Base-by-base conservation (phyloP, 2,797 vertebrate genomes). In the Esox lucius region DNA sequence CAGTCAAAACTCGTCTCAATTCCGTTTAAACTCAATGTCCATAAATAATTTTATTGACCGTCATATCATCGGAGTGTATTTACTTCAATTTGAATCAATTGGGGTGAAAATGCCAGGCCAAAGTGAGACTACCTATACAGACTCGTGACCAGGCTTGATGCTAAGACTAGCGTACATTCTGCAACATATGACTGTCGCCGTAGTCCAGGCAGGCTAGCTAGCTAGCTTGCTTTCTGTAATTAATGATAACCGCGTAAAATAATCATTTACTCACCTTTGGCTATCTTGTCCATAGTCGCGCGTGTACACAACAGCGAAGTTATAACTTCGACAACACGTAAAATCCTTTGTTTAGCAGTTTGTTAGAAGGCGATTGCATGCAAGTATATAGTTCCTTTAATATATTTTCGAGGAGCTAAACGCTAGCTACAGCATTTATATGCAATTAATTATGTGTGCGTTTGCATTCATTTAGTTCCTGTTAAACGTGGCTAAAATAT, bases 251-350 rank as follows among this genome's bases (percentile, higher is more conserved):
- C 2, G 33, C 35, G 35, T 59, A 26, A 17, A 62, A 62, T 31
- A 24, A 12, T 12, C 24, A 33, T 49, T 3, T 8, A 70, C 89
- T 81, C 59, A 94, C 94, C 93, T 90, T 94, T 93, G 68, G 78
- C 71, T 15, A 94, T 87, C 74, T 90, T 93, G 3, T 94, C 94
- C 94, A 94, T 94, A 8, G 68, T 56, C 22, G 61, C 26, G 49
- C 62, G 39, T 62, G 69, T 13, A 19, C 46, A 28, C 66, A 16
- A 33, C n/a, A 22, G 42, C 22, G 16, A 19, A 33, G 9, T 74
- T 74, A 48, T 31, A 73, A 66, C 64, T 28, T 17, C 15, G 26
- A 33, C 28, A 35, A 66, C 17, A 35, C 1, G 16, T 66, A 5
- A 4, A 31, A 31, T 64, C 3, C 61, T 64, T 28, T 64, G 62